Percentiles rank a stretch among this genome's conserved stretches.
phyloP scores from a whole-genome alignment of 2,113 vertebrate species.

The Uria aalge region DNA sequence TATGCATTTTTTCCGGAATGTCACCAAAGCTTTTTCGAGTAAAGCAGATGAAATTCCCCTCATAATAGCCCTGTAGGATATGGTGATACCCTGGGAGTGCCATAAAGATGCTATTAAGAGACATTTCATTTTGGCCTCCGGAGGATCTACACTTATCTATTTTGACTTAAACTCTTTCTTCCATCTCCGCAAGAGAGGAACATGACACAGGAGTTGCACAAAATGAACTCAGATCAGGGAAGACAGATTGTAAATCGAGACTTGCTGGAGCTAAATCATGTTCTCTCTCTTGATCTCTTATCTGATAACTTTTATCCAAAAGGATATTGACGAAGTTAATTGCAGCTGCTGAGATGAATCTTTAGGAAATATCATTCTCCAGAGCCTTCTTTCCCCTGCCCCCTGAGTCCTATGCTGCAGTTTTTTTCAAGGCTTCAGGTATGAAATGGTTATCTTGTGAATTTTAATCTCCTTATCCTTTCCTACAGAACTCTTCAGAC shows the following conservation, averaged over 20 bases:
- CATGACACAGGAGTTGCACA: neutral
- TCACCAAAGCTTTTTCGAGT: neutral
- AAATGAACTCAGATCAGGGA: neutral
- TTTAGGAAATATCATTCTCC: neutral
- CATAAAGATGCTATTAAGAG: conserved; percentile 3
- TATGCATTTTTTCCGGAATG: conserved; percentile 25
- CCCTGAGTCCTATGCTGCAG: neutral
- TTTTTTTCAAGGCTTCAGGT: neutral
- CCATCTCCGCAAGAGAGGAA: neutral
- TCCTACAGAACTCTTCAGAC: neutral
- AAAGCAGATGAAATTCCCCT: conserved; percentile 44
- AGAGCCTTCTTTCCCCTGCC: neutral
- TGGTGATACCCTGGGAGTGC: neutral
- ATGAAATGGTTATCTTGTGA: neutral
- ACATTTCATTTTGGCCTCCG: neutral
- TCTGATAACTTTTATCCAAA: conserved; percentile 10
- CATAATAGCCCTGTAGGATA: neutral
- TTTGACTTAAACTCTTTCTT: conserved; percentile 24
- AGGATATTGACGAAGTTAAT: neutral
- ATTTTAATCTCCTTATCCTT: neutral
- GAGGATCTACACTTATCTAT: neutral
- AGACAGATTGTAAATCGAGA: conserved; percentile 19
- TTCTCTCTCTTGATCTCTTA: neutral
- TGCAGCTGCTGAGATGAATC: conserved; percentile 3
- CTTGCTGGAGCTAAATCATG: neutral